These are phyloP conservation scores for Apocheima hispidaria DNA, from an alignment of 2,888 invertebrate species.

Conservation along the genomic window DNA sequence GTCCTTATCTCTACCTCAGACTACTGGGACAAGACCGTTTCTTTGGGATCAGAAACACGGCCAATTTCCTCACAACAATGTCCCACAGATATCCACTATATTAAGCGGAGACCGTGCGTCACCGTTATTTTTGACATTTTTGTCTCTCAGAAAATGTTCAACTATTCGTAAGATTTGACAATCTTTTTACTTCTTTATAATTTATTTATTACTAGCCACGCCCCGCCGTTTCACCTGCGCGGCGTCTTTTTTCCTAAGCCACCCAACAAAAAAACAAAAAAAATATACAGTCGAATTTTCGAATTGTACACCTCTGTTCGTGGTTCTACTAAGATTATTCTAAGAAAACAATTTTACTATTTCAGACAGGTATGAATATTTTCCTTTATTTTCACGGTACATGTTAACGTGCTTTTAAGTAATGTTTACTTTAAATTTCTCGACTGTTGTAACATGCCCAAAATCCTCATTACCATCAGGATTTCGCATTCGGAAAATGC, in stretches of 20 bases:
- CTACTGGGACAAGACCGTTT: slow-evolving; percentile 22
- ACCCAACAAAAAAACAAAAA: too few relatives aligned
- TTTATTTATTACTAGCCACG: too few relatives aligned
- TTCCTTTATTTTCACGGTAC: background rate
- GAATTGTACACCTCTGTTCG: too few relatives aligned
- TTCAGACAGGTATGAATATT: background rate
- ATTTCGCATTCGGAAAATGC: slow-evolving; percentile 38
- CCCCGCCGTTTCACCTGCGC: too few relatives aligned
- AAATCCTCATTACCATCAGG: slow-evolving; percentile 28
- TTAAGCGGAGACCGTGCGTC: too few relatives aligned
- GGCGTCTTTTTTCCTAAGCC: too few relatives aligned
- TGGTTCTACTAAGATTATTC: too few relatives aligned
- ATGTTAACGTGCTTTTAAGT: slow-evolving; percentile 10
- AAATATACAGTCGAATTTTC: too few relatives aligned
- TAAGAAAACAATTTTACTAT: background rate
- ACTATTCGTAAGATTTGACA: background rate
- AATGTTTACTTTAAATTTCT: slow-evolving; percentile 6
- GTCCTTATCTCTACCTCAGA: slow-evolving; percentile 33
- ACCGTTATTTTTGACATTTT: background rate
- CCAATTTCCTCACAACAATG: slow-evolving; percentile 15
- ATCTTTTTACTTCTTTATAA: background rate
- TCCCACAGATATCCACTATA: too few relatives aligned
- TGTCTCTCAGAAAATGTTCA: background rate
- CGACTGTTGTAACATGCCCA: slow-evolving; percentile 15
- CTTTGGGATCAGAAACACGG: slow-evolving; percentile 16